Evolutionary conservation across 2,888 invertebrate genomes (phyloP).

Genomic region (Diarsia brunnea): DNA sequence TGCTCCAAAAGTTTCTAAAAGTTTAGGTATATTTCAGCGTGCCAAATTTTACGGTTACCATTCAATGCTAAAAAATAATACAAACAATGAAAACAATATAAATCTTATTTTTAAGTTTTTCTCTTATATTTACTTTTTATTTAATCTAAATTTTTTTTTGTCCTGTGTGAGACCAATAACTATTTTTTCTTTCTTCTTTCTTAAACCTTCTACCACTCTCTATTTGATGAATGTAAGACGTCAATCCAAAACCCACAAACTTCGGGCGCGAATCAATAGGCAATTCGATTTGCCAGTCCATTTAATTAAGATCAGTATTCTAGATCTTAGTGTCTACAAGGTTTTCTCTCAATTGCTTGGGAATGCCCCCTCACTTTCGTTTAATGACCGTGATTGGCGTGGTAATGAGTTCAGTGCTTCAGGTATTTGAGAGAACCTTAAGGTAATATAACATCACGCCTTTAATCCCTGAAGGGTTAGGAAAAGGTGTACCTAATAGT

Average conservation of each 20-base stretch:
- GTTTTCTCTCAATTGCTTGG: conserved; percentile 21
- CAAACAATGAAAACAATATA: too few relatives aligned
- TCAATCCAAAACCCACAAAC: conserved; percentile 25
- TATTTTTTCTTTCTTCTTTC: too few relatives aligned
- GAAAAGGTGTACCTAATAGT: too few relatives aligned
- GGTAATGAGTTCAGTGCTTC: not conserved
- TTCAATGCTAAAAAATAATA: too few relatives aligned
- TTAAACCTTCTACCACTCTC: conserved; percentile 26
- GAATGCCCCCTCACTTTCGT: conserved; percentile 20
- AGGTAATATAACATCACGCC: too few relatives aligned
- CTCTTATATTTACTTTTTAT: too few relatives aligned
- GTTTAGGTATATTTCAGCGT: not conserved
- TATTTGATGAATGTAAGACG: not conserved
- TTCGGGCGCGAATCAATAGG: conserved; percentile 42
- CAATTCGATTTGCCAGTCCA: conserved; percentile 53
- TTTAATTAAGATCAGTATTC: conserved; percentile 56
- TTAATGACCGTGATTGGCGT: conserved; percentile 26
- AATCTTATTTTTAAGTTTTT: too few relatives aligned
- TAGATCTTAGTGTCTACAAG: conserved; percentile 14
- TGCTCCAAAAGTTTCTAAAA: not conserved
- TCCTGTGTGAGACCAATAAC: too few relatives aligned
- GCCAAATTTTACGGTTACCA: not conserved
- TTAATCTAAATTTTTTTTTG: too few relatives aligned
- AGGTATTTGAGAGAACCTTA: not conserved
- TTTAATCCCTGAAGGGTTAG: too few relatives aligned